phyloP scores from a whole-genome alignment of 2,113 vertebrate species.

The Cygnus atratus region DNA sequence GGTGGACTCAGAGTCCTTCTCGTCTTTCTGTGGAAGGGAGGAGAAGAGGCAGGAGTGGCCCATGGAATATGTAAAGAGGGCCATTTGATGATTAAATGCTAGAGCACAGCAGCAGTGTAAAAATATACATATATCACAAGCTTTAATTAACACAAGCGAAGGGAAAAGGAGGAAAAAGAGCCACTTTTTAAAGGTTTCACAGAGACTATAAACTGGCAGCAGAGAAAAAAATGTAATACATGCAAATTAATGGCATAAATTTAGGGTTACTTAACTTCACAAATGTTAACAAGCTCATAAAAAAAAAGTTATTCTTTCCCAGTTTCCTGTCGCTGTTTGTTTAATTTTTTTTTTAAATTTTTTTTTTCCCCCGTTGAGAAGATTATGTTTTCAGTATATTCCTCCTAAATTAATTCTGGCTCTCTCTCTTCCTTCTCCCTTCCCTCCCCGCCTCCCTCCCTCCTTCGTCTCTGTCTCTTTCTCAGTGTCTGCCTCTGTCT shows the following conservation, averaged over 20 bases:
- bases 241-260: conserved; percentile 74
- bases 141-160: conserved; percentile 71
- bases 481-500: conserved; percentile 21
- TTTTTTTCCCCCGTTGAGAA: conserved; percentile 26
- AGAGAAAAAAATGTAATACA: conserved; percentile 51
- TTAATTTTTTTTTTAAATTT: conserved; percentile 28
- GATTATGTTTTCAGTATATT: conserved; percentile 65
- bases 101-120: conserved; percentile 33
- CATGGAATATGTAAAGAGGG: conserved; percentile 11
- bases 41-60: neutral
- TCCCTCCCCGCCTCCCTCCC: neutral
- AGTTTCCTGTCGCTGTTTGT: conserved; percentile 54
- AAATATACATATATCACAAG: conserved; percentile 64
- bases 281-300: conserved; percentile 77
- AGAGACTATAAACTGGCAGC: conserved; percentile 56
- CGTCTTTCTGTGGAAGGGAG: neutral
- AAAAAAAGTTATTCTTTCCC: conserved; percentile 68
- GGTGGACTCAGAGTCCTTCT: neutral
- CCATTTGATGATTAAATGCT: conserved; percentile 54
- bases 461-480: neutral
- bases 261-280: conserved; percentile 77
- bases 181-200: conserved; percentile 65
- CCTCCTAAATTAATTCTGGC: conserved; percentile 61
- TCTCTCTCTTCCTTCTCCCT: neutral
- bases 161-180: conserved; percentile 56